A percentile compares a stretch with the other conserved stretches of the same genome.
Conservation (phyloP, 2,113 vertebrate species). For the Mus spicilegus region DNA sequence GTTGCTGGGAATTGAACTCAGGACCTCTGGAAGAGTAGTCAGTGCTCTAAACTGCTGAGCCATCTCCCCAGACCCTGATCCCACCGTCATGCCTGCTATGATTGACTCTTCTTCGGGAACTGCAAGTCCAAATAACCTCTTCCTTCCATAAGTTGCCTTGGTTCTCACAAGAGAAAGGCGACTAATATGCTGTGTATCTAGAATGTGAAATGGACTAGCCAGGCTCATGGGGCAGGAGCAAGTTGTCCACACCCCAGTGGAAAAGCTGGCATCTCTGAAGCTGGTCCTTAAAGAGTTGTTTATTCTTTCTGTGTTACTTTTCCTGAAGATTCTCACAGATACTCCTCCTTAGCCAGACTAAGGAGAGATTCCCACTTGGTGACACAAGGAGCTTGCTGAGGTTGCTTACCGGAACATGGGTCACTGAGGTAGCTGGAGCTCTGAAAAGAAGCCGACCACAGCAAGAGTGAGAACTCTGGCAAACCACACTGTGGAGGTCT, state of each 20-base stretch:
- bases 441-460: neutral
- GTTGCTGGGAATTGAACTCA: too few species aligned
- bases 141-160: neutral
- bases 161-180: neutral
- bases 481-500: too few species aligned
- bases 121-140: neutral
- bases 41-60: too few species aligned
- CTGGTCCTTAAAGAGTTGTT: too few species aligned
- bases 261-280: neutral
- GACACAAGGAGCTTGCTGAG: neutral
- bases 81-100: neutral
- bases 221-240: accelerated
- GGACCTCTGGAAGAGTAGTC: too few species aligned
- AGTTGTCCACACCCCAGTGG: accelerated
- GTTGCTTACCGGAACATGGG: neutral
- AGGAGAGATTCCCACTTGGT: neutral
- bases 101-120: neutral
- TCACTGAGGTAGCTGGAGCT: neutral
- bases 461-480: too few species aligned
- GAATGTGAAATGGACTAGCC: neutral
- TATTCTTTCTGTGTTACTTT: neutral
- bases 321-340: neutral
- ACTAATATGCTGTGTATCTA: too few species aligned
- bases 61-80: neutral
- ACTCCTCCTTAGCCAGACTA: too few species aligned